These are phyloP conservation scores for Trichacis sp. DNA, from an alignment of 2,888 invertebrate genomes.

Conservation along the genomic window DNA sequence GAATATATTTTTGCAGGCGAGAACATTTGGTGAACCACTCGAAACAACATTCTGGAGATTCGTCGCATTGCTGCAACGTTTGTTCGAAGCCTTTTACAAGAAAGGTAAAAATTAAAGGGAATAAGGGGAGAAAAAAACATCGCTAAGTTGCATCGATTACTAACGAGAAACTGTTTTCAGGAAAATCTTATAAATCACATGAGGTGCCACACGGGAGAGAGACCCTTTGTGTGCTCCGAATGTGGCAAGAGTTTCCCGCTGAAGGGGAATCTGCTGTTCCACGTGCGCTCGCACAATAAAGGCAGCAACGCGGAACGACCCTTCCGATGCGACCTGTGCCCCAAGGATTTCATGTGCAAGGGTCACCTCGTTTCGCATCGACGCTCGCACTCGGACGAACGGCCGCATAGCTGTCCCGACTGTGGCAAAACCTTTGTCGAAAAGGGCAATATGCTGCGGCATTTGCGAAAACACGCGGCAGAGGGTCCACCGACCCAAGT, in stretches of 20 bases:
- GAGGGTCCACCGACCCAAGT: conserved; percentile 69
- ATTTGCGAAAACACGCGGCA: conserved; percentile 78
- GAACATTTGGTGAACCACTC: conserved; percentile 80
- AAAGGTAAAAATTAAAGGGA: conserved; percentile 68
- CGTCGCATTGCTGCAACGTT: conserved; percentile 79
- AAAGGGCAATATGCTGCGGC: conserved; percentile 82
- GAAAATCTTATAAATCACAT: conserved; percentile 82
- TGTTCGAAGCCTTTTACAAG: conserved; percentile 81
- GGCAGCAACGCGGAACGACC: conserved; percentile 76
- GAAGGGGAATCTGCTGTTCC: conserved; percentile 87
- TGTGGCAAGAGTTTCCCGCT: conserved; percentile 89
- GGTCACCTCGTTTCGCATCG: conserved; percentile 87
- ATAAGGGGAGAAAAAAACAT: too few relatives aligned
- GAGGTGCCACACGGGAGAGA: conserved; percentile 83
- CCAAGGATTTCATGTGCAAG: conserved; percentile 90
- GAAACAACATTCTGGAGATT: conserved; percentile 80
- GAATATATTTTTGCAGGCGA: too few relatives aligned
- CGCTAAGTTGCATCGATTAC: too few relatives aligned
- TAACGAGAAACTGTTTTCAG: too few relatives aligned
- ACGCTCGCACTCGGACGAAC: conserved; percentile 79
- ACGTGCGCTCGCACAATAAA: conserved; percentile 88
- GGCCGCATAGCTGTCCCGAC: conserved; percentile 75
- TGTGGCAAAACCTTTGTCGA: conserved; percentile 86
- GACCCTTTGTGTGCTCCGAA: conserved; percentile 85
- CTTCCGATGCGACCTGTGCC: conserved; percentile 85